Base-by-base conservation (phyloP, 2,113 vertebrate species). In the Pseudorasbora parva region DNA sequence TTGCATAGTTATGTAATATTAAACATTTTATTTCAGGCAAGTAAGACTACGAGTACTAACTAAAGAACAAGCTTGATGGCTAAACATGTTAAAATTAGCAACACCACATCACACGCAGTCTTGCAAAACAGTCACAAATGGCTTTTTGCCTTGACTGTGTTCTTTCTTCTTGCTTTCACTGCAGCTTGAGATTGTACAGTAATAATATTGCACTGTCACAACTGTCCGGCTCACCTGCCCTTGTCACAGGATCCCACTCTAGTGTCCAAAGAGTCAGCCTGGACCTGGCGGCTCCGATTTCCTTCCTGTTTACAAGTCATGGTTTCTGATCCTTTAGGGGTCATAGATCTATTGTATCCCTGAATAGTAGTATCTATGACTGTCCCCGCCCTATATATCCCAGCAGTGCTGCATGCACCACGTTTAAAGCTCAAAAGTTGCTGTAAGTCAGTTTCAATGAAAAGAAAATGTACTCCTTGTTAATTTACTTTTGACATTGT, bases 281-380 rank as follows among this genome's bases (percentile, higher is more conserved):
- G 54, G 78, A 88, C 88, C 88, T 84, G 88, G 86, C 89, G 85
- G 88, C 90, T 94, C 92, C 90, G 84, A 23, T 94, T 94, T 91
- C 92, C 88, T 94, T 94, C 90, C 92, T 93, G 92, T 93, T 91
- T 86, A 88, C 83, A 82, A 54, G 88, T 88, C 71, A 49, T 72
- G 23, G 45, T 84, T 89, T 74, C 59, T 87, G 87, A 92, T 84
- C 89, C 37, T 25, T 51, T 83, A 87, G 83, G 89, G 90, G 91
- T 93, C 92, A 92, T 21, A n/a, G 84, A 86, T 89, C 82, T 74
- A 87, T 90, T 90, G 90, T 91, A 83, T 84, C 78, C 60, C 57
- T 83, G 84, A 84, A 86, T 90, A 89, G 66, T 89, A 82, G 90
- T 90, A 86, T 41, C 68, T 79, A 62, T 89, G 90, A 89, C 90